Percentiles rank a stretch among this genome's conserved stretches.
phyloP scores from a whole-genome alignment of 2,888 invertebrate genomes.

The Lissonota sp. region DNA sequence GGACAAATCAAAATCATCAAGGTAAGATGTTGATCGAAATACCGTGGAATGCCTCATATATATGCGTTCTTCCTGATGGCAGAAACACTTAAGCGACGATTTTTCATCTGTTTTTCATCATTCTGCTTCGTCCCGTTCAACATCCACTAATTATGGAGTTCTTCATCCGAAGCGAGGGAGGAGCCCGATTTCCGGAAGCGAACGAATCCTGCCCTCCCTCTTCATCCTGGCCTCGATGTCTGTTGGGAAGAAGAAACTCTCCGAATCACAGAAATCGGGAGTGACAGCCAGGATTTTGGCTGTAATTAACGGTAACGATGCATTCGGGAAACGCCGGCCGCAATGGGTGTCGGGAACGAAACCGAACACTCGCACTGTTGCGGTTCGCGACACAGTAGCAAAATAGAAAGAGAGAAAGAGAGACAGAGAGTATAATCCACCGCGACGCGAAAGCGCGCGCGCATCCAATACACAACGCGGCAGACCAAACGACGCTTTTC shows the following conservation, averaged over 20 bases:
- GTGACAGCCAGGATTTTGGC: slow-evolving; percentile 61
- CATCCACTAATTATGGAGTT: slow-evolving; percentile 57
- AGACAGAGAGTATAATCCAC: slow-evolving; percentile 33
- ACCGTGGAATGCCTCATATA: too few relatives aligned
- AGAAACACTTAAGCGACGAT: slow-evolving; percentile 19
- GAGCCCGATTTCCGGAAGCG: slow-evolving; percentile 16
- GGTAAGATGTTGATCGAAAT: too few relatives aligned
- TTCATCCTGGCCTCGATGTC: not conserved
- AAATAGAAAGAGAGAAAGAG: too few relatives aligned
- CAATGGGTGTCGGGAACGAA: slow-evolving; percentile 63
- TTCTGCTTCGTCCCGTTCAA: slow-evolving; percentile 11
- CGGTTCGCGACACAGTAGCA: slow-evolving; percentile 48
- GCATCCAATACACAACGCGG: slow-evolving; percentile 22
- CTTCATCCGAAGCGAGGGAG: slow-evolving; percentile 18
- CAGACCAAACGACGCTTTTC: slow-evolving; percentile 61
- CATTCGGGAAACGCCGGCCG: slow-evolving; percentile 50
- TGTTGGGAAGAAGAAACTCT: slow-evolving; percentile 35
- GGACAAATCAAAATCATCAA: too few relatives aligned
- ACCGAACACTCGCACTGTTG: slow-evolving; percentile 59
- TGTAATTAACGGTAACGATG: slow-evolving; percentile 71
- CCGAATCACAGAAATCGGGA: slow-evolving; percentile 59
- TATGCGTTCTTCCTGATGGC: too few relatives aligned
- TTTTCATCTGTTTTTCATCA: slow-evolving; percentile 56
- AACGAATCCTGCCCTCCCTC: slow-evolving; percentile 14
- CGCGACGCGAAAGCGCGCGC: slow-evolving; percentile 17